Evolutionary conservation across 2,888 invertebrate species (phyloP), one percentile per base, ranked within the genome.

Genomic region (Drosophila dives): DNA sequence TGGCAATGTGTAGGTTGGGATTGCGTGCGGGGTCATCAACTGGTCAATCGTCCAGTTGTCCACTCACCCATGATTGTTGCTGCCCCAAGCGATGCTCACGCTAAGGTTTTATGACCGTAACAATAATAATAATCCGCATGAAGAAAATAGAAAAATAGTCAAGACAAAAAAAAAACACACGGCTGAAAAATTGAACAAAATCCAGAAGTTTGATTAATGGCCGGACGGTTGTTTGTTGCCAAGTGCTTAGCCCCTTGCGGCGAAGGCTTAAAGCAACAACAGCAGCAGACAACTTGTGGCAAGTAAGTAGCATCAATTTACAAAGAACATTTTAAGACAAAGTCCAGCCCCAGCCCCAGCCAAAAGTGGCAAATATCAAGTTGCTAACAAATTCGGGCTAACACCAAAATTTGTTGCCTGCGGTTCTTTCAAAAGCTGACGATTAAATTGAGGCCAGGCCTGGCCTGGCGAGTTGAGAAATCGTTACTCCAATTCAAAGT

Each of bases 21-120:
- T 75, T 80, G 80, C 54, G 66, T 76, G 81, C 45, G 78, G 78
- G 78, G 81, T 78, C 78, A 78, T 64, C 77, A 81, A 77, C 77
- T 77, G 72, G 56, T 54, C 32, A 32, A 49, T 33, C 59, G 51
- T 26, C 23, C 38, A 36, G 17, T 40, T 54, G 56, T 45, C 56
- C 56, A 53, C 17, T 42, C 12, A n/a, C 15, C 23, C 45, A 45
- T 23, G 32, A 32, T 23, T 32, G 53, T 32, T 38, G 4, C 10
- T 36, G 59, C 51, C 51, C 55, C 34, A 34, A 56, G 72, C 60
- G 26, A 26, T 64, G 20, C 45, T 36, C 20, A 34, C 38, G 29
- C 53, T 17, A 17, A 17, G 76, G 71, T 61, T 70, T 79, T 81
- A 81, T 70, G 70, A 61, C 67, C 82, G 64, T 66, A 81, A 66